A percentile compares a stretch with the other conserved stretches of the same genome.
Evolutionary conservation across 2,113 vertebrate genomes (phyloP).

Genomic region (Acinonyx jubatus): DNA sequence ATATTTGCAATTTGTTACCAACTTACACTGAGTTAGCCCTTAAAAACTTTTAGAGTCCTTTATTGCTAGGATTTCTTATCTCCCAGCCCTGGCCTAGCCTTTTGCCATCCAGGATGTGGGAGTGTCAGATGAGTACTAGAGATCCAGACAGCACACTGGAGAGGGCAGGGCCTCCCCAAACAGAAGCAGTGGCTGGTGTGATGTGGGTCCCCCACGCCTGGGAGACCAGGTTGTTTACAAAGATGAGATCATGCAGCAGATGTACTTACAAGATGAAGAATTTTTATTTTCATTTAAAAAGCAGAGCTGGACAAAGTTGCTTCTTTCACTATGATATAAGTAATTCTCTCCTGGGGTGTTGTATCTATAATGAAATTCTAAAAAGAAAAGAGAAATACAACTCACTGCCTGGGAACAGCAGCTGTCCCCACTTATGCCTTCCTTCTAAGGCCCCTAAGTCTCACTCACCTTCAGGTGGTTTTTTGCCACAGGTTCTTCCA

Average conservation of each 20-base stretch:
- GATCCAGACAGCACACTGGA: not conserved
- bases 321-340: slow-evolving; percentile 53
- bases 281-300: slow-evolving; percentile 43
- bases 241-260: not conserved
- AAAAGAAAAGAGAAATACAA: slow-evolving; percentile 3
- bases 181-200: not conserved
- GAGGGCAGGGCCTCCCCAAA: not conserved
- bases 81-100: not conserved
- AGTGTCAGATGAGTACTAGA: not conserved
- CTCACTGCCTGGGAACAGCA: not conserved
- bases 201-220: fast-evolving
- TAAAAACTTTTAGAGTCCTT: not conserved
- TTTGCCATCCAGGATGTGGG: not conserved
- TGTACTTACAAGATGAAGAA: slow-evolving; percentile 72
- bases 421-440: not conserved
- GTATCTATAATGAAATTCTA: slow-evolving; percentile 73
- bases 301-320: slow-evolving; percentile 33
- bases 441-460: not conserved
- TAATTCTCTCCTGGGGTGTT: slow-evolving; percentile 48
- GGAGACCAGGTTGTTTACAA: not conserved
- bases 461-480: slow-evolving; percentile 63
- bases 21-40: not conserved
- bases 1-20: not conserved
- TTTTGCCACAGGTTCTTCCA: not conserved
- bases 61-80: not conserved